Conservation (phyloP, 2,113 vertebrate genomes). For the Thamnophis sirtalis region DNA sequence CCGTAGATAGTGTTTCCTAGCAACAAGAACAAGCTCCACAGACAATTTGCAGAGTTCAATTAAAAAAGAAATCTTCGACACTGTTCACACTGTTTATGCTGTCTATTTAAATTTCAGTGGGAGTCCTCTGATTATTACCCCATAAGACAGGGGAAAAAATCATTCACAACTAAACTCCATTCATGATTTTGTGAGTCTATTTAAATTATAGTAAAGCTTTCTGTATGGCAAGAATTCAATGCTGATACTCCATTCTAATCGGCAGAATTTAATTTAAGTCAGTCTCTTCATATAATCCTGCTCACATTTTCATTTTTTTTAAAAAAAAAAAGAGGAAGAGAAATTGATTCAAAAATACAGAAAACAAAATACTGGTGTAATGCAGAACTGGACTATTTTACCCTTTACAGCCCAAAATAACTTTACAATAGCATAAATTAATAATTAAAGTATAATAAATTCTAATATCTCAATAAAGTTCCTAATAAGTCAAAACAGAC, state of each 20-base stretch:
- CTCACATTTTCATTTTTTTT: background rate
- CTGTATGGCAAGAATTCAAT: background rate
- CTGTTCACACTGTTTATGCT: background rate
- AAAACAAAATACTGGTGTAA: background rate
- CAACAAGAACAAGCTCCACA: constrained; percentile 13
- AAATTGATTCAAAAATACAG: background rate
- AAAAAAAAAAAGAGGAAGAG: background rate
- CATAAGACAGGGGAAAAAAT: background rate
- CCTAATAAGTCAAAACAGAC: background rate
- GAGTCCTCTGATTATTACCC: background rate
- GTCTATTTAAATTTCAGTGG: constrained; percentile 16
- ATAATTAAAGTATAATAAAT: background rate
- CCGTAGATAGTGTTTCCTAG: constrained; percentile 14
- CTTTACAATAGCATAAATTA: background rate
- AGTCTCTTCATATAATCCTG: background rate
- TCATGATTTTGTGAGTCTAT: background rate
- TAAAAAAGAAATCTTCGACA: background rate
- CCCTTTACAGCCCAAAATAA: background rate
- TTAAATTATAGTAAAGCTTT: background rate
- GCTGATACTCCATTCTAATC: background rate
- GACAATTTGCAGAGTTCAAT: background rate
- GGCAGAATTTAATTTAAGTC: background rate
- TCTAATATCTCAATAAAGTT: background rate
- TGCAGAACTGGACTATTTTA: accelerated
- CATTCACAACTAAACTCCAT: background rate